Conservation (phyloP, 2,888 invertebrate species). For the Drosophila birchii region DNA sequence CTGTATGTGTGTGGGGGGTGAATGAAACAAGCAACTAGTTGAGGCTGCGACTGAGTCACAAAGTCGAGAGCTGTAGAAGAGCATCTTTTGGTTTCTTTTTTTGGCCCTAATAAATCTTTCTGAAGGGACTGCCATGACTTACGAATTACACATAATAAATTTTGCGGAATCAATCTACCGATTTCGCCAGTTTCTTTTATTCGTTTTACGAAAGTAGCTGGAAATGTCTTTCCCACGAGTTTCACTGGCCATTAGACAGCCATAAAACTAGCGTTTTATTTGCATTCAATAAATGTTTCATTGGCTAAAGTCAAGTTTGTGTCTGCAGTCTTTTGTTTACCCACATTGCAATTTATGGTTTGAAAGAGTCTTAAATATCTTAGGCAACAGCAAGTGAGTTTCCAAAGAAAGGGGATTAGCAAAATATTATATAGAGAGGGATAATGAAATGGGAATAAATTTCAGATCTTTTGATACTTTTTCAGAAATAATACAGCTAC, state of each 20-base stretch:
- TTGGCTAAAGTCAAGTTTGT: conserved; percentile 38
- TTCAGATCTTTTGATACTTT: background rate
- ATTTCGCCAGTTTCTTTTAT: conserved; percentile 23
- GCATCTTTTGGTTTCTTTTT: conserved; percentile 20
- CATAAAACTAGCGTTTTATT: conserved; percentile 31
- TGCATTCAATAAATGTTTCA: conserved; percentile 42
- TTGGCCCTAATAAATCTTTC: conserved; percentile 29
- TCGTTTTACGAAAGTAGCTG: conserved; percentile 24
- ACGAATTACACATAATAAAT: conserved; percentile 33
- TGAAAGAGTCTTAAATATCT: background rate
- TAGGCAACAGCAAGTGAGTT: background rate
- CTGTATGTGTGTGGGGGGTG: conserved; percentile 51
- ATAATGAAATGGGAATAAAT: no score
- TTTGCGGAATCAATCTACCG: conserved; percentile 24
- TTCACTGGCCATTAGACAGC: conserved; percentile 34
- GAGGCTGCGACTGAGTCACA: conserved; percentile 54
- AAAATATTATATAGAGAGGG: no score
- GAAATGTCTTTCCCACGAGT: conserved; percentile 40
- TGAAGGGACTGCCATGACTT: conserved; percentile 32
- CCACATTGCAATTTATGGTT: conserved; percentile 16
- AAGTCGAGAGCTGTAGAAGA: conserved; percentile 13
- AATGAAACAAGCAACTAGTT: conserved; percentile 48
- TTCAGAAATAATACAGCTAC: background rate
- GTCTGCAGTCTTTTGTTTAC: conserved; percentile 52
- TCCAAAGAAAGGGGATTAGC: background rate